Evolutionary conservation across 2,888 invertebrate species (phyloP), one percentile per base, ranked within the genome.

Genomic region (Cacoxenus indagator): DNA sequence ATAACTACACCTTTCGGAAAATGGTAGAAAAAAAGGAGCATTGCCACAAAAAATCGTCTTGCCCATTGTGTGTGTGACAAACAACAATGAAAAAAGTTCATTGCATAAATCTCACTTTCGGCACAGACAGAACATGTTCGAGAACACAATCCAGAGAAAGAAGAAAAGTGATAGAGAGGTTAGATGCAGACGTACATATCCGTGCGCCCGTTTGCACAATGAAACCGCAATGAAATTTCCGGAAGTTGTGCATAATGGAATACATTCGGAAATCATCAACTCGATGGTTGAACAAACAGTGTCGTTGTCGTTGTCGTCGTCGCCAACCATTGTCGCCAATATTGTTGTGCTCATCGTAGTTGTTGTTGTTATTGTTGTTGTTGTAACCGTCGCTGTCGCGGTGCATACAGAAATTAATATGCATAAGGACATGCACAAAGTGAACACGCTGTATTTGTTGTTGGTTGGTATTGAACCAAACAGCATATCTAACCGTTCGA

Each of bases 211-310:
- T 51, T 51, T 51, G 51, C 22, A 75, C 73, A 74, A 71, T 74
- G 80, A 76, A 72, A 80, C 85, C 85, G 78, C 85, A 84, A 81
- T 81, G 82, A 86, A 84, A 83, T 82, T 78, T 78, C 80, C 79
- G 85, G 85, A 85, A 85, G 81, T 78, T 83, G 75, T 83, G 85
- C 83, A 86, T 85, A 86, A 85, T 85, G 85, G 78, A 82, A 85
- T 81, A 81, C 85, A 84, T 83, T 83, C 85, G 85, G 85, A 85
- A 86, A 83, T 86, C 86, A 85, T 84, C 85, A 84, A 80, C 84
- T 80, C 83, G 75, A 83, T 81, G 83, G 83, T 71, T 83, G 83
- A 76, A 70, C 82, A 80, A 81, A 75, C 79, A 81, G 68, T 22
- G 51, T 51, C 51, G 8, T 22, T n/a, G n/a, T 9, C 51, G 22